Percentiles rank a stretch among this genome's conserved stretches.
Conservation (phyloP, 2,888 invertebrate species). For the Ctenicera cuprea region DNA sequence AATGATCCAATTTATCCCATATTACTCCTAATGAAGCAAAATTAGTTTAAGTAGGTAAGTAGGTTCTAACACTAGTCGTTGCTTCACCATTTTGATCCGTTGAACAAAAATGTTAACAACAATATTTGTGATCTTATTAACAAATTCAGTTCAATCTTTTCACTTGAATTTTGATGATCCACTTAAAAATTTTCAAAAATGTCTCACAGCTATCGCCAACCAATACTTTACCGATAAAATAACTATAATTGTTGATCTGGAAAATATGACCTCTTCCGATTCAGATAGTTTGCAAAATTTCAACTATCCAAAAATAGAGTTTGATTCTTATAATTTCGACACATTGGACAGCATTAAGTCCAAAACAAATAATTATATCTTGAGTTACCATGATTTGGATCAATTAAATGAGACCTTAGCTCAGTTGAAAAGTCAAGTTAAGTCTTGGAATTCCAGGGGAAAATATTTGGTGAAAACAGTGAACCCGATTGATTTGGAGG, state of each 20-base stretch:
- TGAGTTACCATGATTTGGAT: slow-evolving; percentile 14
- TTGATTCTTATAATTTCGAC: background rate
- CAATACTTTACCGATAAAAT: slow-evolving; percentile 20
- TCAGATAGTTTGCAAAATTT: background rate
- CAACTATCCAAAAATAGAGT: slow-evolving; percentile 17
- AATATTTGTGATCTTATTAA: background rate
- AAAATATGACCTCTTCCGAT: background rate
- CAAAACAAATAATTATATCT: slow-evolving; percentile 33
- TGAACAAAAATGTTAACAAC: background rate
- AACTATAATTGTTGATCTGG: slow-evolving; percentile 25
- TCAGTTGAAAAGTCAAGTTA: background rate
- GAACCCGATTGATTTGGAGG: background rate
- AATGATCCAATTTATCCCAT: background rate
- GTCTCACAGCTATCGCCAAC: slow-evolving; percentile 18
- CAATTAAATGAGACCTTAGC: slow-evolving; percentile 25
- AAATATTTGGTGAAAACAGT: slow-evolving; percentile 12
- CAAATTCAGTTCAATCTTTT: background rate
- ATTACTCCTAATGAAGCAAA: too few relatives aligned
- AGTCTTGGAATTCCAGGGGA: slow-evolving; percentile 39
- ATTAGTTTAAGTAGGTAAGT: background rate
- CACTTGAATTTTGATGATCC: background rate
- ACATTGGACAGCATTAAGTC: background rate
- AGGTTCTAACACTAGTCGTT: background rate
- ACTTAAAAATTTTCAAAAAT: background rate
- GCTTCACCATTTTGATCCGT: background rate